These are phyloP conservation scores for Gymnoscelis rufifasciata DNA, from an alignment of 2,888 invertebrate species.

Conservation along the genomic window DNA sequence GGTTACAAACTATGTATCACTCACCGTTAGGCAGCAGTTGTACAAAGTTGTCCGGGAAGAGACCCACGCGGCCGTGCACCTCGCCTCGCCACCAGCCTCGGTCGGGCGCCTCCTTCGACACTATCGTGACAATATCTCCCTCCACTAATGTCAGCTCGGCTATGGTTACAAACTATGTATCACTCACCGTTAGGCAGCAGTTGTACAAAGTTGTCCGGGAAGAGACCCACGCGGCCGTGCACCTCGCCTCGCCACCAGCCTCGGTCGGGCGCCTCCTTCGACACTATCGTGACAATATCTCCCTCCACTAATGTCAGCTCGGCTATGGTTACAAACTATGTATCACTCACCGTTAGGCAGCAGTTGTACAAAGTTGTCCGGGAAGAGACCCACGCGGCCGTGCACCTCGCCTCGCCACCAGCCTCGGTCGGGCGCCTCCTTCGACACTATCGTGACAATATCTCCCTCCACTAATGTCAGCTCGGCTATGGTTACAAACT, in stretches of 20 bases:
- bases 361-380: slow-evolving; percentile 96
- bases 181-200: slow-evolving; percentile 72
- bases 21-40: slow-evolving; percentile 77
- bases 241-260: slow-evolving; percentile 99
- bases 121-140: slow-evolving; percentile 54
- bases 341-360: slow-evolving; percentile 67
- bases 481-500: too few species aligned
- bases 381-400: slow-evolving; percentile 95
- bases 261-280: slow-evolving; percentile 93
- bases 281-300: slow-evolving; percentile 74
- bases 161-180: too few species aligned
- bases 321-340: too few species aligned
- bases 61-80: slow-evolving; percentile 90
- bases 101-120: slow-evolving; percentile 93
- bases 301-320: too few species aligned
- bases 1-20: too few species aligned
- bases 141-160: too few species aligned
- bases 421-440: slow-evolving; percentile 94
- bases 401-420: slow-evolving; percentile 98
- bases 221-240: slow-evolving; percentile 92
- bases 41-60: slow-evolving; percentile 99
- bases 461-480: too few species aligned
- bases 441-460: slow-evolving; percentile 80
- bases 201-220: slow-evolving; percentile 98
- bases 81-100: slow-evolving; percentile 99